Evolutionary conservation across 2,888 invertebrate genomes (phyloP).

Genomic region (Steinernema hermaphroditum): DNA sequence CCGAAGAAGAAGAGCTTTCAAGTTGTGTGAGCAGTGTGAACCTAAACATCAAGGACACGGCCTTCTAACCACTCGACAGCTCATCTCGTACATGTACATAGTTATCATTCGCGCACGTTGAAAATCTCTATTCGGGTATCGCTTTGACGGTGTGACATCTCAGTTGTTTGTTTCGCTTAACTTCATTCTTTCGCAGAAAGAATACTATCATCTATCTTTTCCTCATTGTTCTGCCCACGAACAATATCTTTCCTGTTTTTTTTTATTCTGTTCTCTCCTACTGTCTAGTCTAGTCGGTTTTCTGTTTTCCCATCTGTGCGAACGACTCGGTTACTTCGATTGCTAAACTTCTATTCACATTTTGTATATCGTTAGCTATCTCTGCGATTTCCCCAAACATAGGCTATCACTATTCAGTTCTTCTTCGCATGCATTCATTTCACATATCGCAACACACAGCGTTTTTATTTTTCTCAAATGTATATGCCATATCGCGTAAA

Average conservation of each 20-base stretch:
- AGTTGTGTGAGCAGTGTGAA: conserved; percentile 9
- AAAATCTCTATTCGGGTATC: not conserved
- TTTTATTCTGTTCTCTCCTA: not conserved
- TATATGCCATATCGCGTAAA: conserved; percentile 4
- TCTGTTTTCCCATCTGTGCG: not conserved
- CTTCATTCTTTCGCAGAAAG: conserved; percentile 13
- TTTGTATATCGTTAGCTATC: not conserved
- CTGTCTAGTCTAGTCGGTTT: not conserved
- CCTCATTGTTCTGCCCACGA: conserved; percentile 10
- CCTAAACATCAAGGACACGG: not conserved
- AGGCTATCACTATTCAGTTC: not conserved
- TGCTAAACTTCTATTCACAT: conserved; percentile 6
- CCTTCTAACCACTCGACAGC: not conserved
- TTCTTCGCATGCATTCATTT: not conserved
- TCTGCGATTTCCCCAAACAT: not conserved
- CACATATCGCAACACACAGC: conserved; percentile 4
- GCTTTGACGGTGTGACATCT: conserved; percentile 28
- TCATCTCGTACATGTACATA: conserved; percentile 1
- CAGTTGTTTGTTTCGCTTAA: conserved; percentile 21
- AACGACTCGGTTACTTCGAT: conserved; percentile 18
- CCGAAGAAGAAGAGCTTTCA: conserved; percentile 22
- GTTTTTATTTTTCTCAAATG: not conserved
- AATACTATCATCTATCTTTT: conserved; percentile 3
- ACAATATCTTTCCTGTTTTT: not conserved
- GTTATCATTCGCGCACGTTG: not conserved